Evolutionary conservation across 2,113 vertebrate species (phyloP).

Genomic region (Cottus gobio): DNA sequence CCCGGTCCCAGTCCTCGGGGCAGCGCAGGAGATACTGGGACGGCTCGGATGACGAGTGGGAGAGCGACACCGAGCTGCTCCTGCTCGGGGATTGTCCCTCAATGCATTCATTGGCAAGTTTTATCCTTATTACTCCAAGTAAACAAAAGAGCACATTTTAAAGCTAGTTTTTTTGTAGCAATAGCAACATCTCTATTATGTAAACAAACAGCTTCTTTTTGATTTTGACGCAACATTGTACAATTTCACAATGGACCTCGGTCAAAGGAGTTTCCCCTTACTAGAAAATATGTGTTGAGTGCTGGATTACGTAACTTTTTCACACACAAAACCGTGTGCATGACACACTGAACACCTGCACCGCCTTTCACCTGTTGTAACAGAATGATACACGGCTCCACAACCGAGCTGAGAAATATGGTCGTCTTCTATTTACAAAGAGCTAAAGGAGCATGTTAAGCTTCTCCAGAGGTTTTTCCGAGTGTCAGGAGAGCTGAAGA

Average conservation of each 20-base stretch:
- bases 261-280: not conserved
- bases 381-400: not conserved
- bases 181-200: not conserved
- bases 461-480: not conserved
- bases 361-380: not conserved
- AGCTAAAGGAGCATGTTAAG: not conserved
- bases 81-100: constrained; percentile 63
- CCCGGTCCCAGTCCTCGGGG: constrained; percentile 72
- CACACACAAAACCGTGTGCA: not conserved
- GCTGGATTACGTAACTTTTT: not conserved
- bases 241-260: not conserved
- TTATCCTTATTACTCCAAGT: constrained; percentile 1
- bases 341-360: not conserved
- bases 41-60: constrained; percentile 76
- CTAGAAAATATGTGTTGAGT: not conserved
- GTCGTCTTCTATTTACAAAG: not conserved
- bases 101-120: constrained; percentile 73
- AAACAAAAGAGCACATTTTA: not conserved
- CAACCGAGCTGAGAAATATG: not conserved
- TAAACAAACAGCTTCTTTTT: not conserved
- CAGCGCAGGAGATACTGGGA: constrained; percentile 73
- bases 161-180: not conserved
- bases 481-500: constrained; percentile 9
- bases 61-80: constrained; percentile 69
- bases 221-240: not conserved